Base-by-base conservation (phyloP, 2,888 invertebrate species). In the Acanthosepion lycidas region DNA sequence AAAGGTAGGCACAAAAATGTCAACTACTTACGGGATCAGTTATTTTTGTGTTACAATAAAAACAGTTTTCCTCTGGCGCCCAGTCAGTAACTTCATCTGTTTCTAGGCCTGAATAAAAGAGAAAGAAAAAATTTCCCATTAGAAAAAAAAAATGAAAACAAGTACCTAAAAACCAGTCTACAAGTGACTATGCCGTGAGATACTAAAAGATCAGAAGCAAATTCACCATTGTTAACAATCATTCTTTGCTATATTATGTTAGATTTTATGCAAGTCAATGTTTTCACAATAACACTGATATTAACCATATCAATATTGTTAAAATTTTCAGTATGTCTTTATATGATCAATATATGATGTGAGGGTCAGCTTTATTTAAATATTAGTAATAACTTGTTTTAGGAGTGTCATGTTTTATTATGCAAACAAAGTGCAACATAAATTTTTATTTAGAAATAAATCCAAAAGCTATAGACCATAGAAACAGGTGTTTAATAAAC, bases 11-110 rank as follows among this genome's bases (percentile, higher is more conserved):
- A 78, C n/a, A 48, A 92, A 51, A 92, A 92, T 49, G 28, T 91
- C 33, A 33, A 42, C 23, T 94, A 96, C 96, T 96, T 96, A 97
- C 97, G 96, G 96, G 94, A 92, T 96, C 95, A 51, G 96, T 96
- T 49, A 96, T 95, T 94, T 96, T 96, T 49, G 96, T 96, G 93
- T 96, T 96, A 95, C 97, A 97, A 94, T 96, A 97, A 95, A 96
- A 96, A 95, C 97, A 97, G 51, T 96, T 96, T 94, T 96, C 95
- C 94, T 96, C 95, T 51, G 96, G 96, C 94, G 96, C 95, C 96
- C 96, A 97, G 95, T 97, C 97, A 53, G 95, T 95, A n/a, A 95
- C 95, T 51, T 96, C 95, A 94, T 95, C 95, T 51, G 95, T 95
- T 94, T 97, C 97, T 94, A 96, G 95, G 95, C 96, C 97, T 97